Conservation (phyloP, 2,113 vertebrate species). For the Lepidothrix coronata region DNA sequence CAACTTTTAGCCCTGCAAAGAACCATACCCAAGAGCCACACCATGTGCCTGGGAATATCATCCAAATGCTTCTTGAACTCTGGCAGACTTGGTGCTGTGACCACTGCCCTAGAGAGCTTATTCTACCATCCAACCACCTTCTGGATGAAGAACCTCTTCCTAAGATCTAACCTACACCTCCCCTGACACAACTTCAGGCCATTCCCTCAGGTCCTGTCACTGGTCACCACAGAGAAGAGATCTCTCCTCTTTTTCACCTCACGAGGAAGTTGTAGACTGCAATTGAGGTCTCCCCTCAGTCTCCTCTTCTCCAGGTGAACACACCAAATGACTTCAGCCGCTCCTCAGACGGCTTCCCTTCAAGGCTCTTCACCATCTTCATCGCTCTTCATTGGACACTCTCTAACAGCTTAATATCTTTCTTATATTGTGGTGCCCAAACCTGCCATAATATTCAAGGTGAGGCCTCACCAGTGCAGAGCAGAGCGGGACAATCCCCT, state of each 20-base stretch:
- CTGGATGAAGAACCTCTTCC: neutral
- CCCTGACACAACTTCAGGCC: neutral
- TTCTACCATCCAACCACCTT: neutral
- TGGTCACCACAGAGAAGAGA: neutral
- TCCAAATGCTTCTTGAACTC: neutral
- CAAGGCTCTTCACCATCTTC: neutral
- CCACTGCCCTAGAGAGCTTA: neutral
- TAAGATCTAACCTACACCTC: neutral
- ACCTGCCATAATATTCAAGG: too few relatives aligned
- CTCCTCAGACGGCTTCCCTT: neutral
- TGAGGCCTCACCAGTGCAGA: too few relatives aligned
- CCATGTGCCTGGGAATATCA: neutral
- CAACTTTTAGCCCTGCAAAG: neutral
- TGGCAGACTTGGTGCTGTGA: neutral
- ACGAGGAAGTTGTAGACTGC: neutral
- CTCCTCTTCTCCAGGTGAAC: neutral
- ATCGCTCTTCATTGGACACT: too few relatives aligned
- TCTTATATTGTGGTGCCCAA: too few relatives aligned
- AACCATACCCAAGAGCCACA: neutral
- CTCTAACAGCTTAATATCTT: too few relatives aligned
- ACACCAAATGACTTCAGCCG: neutral
- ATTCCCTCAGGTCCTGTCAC: neutral
- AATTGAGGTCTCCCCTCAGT: neutral
- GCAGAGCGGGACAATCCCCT: too few relatives aligned
- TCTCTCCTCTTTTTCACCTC: neutral